Conservation (phyloP, 1,140 invertebrate species). For the Hermatobates lingyangjiaoensis region DNA sequence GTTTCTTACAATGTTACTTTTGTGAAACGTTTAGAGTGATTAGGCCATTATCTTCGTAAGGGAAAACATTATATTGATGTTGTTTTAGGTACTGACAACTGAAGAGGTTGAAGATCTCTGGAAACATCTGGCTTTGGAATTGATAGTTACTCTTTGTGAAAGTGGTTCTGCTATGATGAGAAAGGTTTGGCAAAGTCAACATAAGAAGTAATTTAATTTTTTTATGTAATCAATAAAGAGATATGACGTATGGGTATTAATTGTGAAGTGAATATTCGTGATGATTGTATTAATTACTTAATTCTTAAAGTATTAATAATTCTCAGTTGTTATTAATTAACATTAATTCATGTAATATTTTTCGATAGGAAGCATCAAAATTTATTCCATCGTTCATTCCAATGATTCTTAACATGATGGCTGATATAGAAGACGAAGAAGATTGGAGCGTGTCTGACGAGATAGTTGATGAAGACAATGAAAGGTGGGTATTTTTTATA, state of each 20-base stretch:
- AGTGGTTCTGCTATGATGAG: conserved; percentile 88
- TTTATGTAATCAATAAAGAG: no score
- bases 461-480: conserved; percentile 68
- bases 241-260: no score
- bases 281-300: no score
- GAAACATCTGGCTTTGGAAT: conserved; percentile 81
- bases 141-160: conserved; percentile 86
- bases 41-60: no score
- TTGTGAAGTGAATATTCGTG: no score
- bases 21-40: no score
- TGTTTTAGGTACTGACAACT: conserved; percentile 40
- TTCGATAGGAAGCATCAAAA: conserved; percentile 51
- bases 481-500: conserved; percentile 31
- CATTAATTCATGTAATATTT: no score
- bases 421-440: conserved; percentile 83
- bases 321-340: no score
- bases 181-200: no score
- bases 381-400: conserved; percentile 63
- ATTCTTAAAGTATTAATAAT: no score
- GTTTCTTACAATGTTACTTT: no score
- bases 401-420: conserved; percentile 85
- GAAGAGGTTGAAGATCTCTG: conserved; percentile 60
- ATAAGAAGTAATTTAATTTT: no score
- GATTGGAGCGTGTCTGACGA: conserved; percentile 66
- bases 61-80: neutral